Percentiles rank a stretch among this genome's conserved stretches.
Evolutionary conservation across 92 coral and sea anemone species (phyloP).

Genomic region (Phenganax marumi): DNA sequence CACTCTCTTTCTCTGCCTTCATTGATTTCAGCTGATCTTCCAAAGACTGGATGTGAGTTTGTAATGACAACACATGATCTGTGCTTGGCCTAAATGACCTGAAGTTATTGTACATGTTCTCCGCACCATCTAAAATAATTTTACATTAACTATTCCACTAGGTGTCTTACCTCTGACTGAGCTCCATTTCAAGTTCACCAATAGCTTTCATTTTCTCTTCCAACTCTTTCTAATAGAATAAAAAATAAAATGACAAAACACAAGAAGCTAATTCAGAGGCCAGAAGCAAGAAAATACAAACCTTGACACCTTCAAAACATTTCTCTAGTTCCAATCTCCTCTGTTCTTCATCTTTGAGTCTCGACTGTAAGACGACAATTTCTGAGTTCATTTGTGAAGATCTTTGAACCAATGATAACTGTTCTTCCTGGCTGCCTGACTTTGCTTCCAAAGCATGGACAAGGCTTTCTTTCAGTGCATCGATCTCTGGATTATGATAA

Average conservation of each 20-base stretch:
- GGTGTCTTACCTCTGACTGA: conserved; percentile 68
- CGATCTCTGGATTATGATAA: conserved; percentile 68
- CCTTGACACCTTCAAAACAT: conserved; percentile 69
- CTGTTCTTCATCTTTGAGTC: conserved; percentile 74
- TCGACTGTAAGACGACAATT: conserved; percentile 57
- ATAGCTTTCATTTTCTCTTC: conserved; percentile 70
- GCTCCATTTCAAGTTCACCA: conserved; percentile 70
- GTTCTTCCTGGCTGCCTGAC: conserved; percentile 86
- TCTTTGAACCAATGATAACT: conserved; percentile 65
- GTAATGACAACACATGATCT: conserved; percentile 69
- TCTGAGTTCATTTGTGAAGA: conserved; percentile 86
- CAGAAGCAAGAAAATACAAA: conserved; percentile 6
- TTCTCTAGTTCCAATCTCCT: conserved; percentile 55
- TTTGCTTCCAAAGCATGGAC: conserved; percentile 82
- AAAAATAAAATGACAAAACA: background rate
- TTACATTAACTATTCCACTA: background rate
- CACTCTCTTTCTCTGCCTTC: conserved; percentile 74
- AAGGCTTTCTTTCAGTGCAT: conserved; percentile 80
- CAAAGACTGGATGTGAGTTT: conserved; percentile 65
- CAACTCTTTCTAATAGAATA: conserved; percentile 66
- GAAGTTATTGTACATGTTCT: background rate
- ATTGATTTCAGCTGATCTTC: conserved; percentile 70
- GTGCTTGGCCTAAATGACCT: conserved; percentile 69
- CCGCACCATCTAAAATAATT: background rate
- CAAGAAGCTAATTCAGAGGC: background rate